These are phyloP conservation scores for Ophion costatus DNA, from an alignment of 2,888 invertebrate species.

Conservation along the genomic window DNA sequence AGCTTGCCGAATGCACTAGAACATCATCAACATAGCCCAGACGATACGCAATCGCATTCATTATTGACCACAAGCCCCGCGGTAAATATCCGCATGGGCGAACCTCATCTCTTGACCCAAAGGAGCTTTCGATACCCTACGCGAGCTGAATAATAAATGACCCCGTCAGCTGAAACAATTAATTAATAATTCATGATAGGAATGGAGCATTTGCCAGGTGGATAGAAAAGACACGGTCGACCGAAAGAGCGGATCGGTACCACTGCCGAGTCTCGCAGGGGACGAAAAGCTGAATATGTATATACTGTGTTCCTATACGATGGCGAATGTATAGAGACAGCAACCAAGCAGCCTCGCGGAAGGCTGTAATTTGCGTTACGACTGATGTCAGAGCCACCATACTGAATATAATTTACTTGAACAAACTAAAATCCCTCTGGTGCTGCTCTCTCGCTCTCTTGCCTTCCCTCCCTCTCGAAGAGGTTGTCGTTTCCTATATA, in stretches of 20 bases:
- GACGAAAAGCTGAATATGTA: slow-evolving; percentile 47
- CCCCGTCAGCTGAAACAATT: slow-evolving; percentile 83
- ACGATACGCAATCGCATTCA: not conserved
- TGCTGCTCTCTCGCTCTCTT: slow-evolving; percentile 60
- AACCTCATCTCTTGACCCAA: slow-evolving; percentile 9
- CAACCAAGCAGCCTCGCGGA: slow-evolving; percentile 71
- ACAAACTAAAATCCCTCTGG: slow-evolving; percentile 80
- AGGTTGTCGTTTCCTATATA: slow-evolving; percentile 22
- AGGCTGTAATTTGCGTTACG: slow-evolving; percentile 82
- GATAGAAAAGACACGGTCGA: slow-evolving; percentile 69
- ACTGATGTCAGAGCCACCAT: slow-evolving; percentile 80
- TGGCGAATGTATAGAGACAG: slow-evolving; percentile 57
- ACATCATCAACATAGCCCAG: too few species aligned
- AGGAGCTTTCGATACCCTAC: slow-evolving; percentile 54
- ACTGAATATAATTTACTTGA: slow-evolving; percentile 83
- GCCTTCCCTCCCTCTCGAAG: slow-evolving; percentile 63
- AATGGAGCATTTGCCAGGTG: slow-evolving; percentile 79
- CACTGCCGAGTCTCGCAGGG: slow-evolving; percentile 23
- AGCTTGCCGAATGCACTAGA: too few species aligned
- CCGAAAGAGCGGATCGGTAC: slow-evolving; percentile 66
- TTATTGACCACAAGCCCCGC: not conserved
- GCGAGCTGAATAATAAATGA: slow-evolving; percentile 82
- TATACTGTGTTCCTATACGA: slow-evolving; percentile 20
- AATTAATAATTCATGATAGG: slow-evolving; percentile 84
- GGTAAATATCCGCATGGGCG: slow-evolving; percentile 8